These are phyloP conservation scores for Epinotia bilunana DNA, from an alignment of 2,888 invertebrate species.

Conservation along the genomic window DNA sequence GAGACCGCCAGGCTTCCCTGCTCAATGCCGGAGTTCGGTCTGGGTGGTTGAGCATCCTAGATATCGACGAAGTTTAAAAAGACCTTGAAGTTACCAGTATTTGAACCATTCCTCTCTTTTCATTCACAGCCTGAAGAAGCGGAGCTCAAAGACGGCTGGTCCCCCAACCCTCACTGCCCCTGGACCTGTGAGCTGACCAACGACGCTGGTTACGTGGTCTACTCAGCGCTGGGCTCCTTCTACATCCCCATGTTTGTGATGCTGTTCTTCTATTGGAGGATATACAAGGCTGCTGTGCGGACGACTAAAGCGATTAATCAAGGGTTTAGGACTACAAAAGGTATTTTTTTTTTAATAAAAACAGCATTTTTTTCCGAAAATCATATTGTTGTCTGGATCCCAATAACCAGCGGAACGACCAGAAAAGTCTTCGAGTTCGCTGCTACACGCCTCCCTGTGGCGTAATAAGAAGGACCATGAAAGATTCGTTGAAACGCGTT, in stretches of 20 bases:
- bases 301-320: slow-evolving; percentile 97
- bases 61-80: too few relatives aligned
- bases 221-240: slow-evolving; percentile 99
- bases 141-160: slow-evolving; percentile 63
- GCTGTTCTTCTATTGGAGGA: slow-evolving; percentile 99
- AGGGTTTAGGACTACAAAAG: slow-evolving; percentile 94
- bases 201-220: slow-evolving; percentile 97
- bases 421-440: too few relatives aligned
- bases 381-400: too few relatives aligned
- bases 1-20: too few relatives aligned
- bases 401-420: too few relatives aligned
- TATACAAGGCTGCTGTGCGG: slow-evolving; percentile 96
- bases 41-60: too few relatives aligned
- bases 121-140: slow-evolving; percentile 67
- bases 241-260: slow-evolving; percentile 99
- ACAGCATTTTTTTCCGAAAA: background rate
- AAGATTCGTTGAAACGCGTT: too few relatives aligned
- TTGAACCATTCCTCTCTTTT: background rate
- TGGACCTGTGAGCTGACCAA: slow-evolving; percentile 97
- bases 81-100: too few relatives aligned
- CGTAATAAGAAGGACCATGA: too few relatives aligned
- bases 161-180: slow-evolving; percentile 86
- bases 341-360: slow-evolving; percentile 63
- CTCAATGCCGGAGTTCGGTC: too few relatives aligned
- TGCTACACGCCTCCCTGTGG: too few relatives aligned